A percentile compares a stretch with the other conserved stretches of the same genome.
Evolutionary conservation across 2,797 vertebrate genomes (phyloP).

Genomic region (Adrianichthys oophorus): DNA sequence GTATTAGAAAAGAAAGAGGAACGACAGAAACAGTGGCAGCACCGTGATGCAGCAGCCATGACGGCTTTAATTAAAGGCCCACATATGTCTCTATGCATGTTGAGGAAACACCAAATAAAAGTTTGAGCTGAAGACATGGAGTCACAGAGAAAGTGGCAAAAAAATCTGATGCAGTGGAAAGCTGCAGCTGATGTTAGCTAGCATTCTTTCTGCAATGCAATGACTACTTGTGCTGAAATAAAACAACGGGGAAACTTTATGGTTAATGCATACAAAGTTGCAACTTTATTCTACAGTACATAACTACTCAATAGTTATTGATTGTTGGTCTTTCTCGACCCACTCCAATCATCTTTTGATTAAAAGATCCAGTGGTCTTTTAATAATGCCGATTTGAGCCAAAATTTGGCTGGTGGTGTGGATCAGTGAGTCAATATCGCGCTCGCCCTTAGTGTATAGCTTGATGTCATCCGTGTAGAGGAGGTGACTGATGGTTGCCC

Average conservation of each 20-base stretch:
- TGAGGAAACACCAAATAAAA: not conserved
- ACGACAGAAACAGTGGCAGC: conserved; percentile 24
- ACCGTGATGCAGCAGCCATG: not conserved
- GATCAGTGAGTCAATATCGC: too few species aligned
- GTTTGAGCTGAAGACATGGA: not conserved
- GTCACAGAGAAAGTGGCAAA: not conserved
- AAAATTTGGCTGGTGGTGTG: too few species aligned
- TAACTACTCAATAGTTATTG: not conserved
- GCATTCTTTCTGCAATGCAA: too few species aligned
- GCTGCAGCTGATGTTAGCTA: not conserved
- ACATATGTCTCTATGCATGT: too few species aligned
- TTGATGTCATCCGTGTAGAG: too few species aligned
- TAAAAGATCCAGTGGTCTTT: too few species aligned
- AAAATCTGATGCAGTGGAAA: not conserved
- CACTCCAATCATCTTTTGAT: too few species aligned
- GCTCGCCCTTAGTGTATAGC: too few species aligned
- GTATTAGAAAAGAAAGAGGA: conserved; percentile 34
- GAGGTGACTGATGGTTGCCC: too few species aligned
- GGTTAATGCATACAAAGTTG: not conserved
- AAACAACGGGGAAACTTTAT: not conserved
- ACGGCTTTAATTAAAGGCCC: conserved; percentile 1
- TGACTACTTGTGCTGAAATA: not conserved
- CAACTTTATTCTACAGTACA: not conserved
- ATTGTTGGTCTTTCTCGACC: not conserved
- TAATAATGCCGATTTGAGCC: too few species aligned